Base-by-base conservation (phyloP, 2,113 vertebrate genomes). In the Oryzias curvinotus region DNA sequence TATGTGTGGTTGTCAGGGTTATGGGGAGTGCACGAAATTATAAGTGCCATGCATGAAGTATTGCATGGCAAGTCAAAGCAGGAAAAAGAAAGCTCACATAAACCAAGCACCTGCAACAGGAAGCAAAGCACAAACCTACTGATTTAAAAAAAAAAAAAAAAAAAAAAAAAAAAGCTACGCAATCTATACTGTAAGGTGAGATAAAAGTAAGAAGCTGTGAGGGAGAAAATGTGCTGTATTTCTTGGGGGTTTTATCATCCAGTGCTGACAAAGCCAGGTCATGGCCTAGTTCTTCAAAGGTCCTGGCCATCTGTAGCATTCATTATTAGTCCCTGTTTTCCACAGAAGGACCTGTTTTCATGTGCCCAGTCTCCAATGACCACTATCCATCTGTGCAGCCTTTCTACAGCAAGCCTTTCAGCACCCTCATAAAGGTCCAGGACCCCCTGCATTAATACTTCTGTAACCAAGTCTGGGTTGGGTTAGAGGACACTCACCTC, bases 231-330 rank as follows among this genome's bases (percentile, higher is more conserved):
- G 36, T 36, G 36, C 36, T 12, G 36, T 36, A 36, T 36, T 36
- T 36, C 36, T 36, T 36, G 36, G 7, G 36, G 36, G 10, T 10
- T 36, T 68, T 60, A 71, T 79, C 68, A 84, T 68, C 73, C 64
- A 44, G 7, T 16, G 67, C 62, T 89, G 65, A 85, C 74, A 74
- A 58, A 77, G 65, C 49, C 12, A 15, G 88, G 82, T 87, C 78
- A 66, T 23, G 71, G 58, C 75, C 80, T 72, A 25, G 74, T 74
- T 56, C 77, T 87, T 90, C 81, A 89, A 90, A 89, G 71, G 53
- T 23, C 57, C 50, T 66, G 64, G 62, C 54, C 62, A 47, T 80
- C 80, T 84, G 76, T 45, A 65, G 70, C 19, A 18, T 77, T 81
- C 79, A 76, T 90, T 83, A 89, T 81, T 87, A 85, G 43, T 62